Base-by-base conservation (phyloP, 2,113 vertebrate species). In the Anguilla rostrata region DNA sequence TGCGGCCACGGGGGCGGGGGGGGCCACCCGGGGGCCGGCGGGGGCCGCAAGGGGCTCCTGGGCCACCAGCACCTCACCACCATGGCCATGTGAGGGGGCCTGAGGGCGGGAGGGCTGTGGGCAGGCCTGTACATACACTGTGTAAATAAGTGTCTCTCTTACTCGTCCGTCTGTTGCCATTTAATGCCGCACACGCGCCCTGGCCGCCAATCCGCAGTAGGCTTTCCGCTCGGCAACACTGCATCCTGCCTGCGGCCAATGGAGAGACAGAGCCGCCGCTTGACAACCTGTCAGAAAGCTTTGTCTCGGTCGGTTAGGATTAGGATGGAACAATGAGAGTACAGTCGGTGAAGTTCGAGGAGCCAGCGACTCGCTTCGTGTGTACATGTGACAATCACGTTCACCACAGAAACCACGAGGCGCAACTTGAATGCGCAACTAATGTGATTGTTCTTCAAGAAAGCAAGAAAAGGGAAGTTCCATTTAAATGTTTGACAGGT, bases 21-120 rank as follows among this genome's bases (percentile, higher is more conserved):
- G 3, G 93, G 91, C 0, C 96, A 97, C 12, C 95, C 95, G 0
- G 96, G 96, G 4, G 92, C 89, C 0, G 95, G 95, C 0, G 94
- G 83, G 0, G 96, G 96, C 9, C 95, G 97, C 43, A 98, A 98
- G 88, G 97, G 97, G 56, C 93, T 97, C 81, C 88, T 97, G 49
- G 97, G 96, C 82, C 97, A 98, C 88, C 97, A 98, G 91, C 97
- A 98, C 92, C 95, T 98, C 87, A 98, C 97, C 85, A 98, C 96
- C 90, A 97, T 98, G 97, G 97, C 97, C 75, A 97, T 98, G 93
- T 97, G 82, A 91, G 41, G 20, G 20, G 86, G 40, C 40, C 60
- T 80, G n/a, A 83, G 63, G 83, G 87, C 85, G 60, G 39, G 49
- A 86, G 34, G 15, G 15, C 83, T 88, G 83, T 71, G 29, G 83